Conservation (phyloP, 2,113 vertebrate species). For the Notarius quadriscutis region DNA sequence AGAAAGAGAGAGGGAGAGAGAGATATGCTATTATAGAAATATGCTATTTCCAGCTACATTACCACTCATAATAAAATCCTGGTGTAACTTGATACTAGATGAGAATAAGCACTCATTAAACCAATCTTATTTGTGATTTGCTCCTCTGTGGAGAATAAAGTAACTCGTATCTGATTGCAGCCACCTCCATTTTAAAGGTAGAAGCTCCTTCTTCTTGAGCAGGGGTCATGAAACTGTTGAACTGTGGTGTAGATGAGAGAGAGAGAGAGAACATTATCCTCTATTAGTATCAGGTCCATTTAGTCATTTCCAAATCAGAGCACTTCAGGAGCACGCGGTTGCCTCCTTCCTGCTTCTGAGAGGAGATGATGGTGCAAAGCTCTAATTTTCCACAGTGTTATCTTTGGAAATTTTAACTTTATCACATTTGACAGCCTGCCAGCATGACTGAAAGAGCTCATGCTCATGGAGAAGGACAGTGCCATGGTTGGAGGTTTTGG, state of each 20-base stretch:
- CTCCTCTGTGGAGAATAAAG: constrained; percentile 56
- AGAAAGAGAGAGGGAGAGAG: neutral
- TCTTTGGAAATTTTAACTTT: constrained; percentile 42
- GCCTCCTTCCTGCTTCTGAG: constrained; percentile 29
- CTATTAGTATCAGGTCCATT: constrained; percentile 36
- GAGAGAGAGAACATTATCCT: neutral
- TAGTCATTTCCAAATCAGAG: constrained; percentile 46
- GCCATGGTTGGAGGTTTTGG: neutral
- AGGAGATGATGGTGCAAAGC: constrained; percentile 26
- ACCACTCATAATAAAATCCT: neutral
- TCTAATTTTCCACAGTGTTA: constrained; percentile 20
- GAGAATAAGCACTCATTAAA: constrained; percentile 46
- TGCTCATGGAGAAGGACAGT: neutral
- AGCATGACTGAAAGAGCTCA: constrained; percentile 10
- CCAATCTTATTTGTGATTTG: constrained; percentile 53
- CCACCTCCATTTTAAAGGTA: constrained; percentile 58
- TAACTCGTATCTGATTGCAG: constrained; percentile 48
- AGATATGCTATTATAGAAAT: neutral
- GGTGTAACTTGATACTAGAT: constrained; percentile 13
- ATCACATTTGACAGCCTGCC: constrained; percentile 24
- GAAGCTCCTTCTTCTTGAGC: constrained; percentile 35
- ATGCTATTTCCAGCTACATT: constrained; percentile 6
- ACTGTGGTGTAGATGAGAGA: neutral
- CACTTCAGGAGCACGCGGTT: constrained; percentile 38
- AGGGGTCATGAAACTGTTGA: neutral